These are phyloP conservation scores for Drosophila atroscutellata DNA, from an alignment of 2,888 invertebrate genomes.

Conservation along the genomic window DNA sequence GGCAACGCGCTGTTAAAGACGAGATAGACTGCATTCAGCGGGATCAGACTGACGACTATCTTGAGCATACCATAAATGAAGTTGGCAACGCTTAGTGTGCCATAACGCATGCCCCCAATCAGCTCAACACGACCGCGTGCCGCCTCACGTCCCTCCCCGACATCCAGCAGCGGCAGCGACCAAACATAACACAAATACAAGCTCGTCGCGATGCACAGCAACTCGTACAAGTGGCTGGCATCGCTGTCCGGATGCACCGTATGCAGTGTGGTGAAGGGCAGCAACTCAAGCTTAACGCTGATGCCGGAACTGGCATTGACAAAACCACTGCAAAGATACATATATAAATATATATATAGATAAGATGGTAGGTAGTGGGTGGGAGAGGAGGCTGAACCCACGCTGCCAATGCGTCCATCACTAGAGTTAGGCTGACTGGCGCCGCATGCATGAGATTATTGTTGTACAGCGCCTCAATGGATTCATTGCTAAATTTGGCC, in stretches of 20 bases:
- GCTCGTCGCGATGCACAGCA: not conserved
- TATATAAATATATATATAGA: not conserved
- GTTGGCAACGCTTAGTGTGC: constrained; percentile 21
- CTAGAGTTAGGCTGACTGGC: constrained; percentile 55
- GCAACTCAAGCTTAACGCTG: constrained; percentile 17
- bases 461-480: constrained; percentile 56
- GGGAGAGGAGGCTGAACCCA: constrained; percentile 24
- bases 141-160: constrained; percentile 7
- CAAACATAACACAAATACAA: constrained; percentile 39
- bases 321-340: constrained; percentile 30
- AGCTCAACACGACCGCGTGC: constrained; percentile 30
- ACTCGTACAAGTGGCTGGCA: constrained; percentile 3
- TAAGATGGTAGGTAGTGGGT: not conserved
- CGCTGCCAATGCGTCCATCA: constrained; percentile 59
- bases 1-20: constrained; percentile 8
- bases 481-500: constrained; percentile 26
- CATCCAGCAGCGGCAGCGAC: constrained; percentile 29
- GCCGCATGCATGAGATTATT: constrained; percentile 42
- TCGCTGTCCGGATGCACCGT: not conserved
- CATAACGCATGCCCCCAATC: constrained; percentile 40
- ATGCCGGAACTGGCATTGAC: constrained; percentile 28
- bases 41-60: constrained; percentile 22
- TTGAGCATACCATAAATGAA: constrained; percentile 31
- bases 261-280: constrained; percentile 32
- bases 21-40: constrained; percentile 30